Base-by-base conservation (phyloP, 2,888 invertebrate genomes). In the Panopea generosa region DNA sequence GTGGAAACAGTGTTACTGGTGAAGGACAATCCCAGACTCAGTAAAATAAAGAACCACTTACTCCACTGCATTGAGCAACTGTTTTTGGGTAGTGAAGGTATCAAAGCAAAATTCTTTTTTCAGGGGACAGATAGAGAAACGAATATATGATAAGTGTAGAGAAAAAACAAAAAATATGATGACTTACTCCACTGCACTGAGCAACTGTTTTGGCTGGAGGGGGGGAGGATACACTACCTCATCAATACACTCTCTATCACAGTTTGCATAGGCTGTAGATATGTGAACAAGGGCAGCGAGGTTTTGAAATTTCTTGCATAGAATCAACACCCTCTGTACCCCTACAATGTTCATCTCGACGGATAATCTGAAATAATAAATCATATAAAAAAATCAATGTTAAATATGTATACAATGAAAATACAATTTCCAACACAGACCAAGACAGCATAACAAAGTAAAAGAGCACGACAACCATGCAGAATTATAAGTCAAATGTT, bases 291-390 rank as follows among this genome's bases (percentile, higher is more conserved):
- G 83, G 6, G 85, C 86, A 83, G 94, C 94, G n/a, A 99, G 93
- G 9, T 96, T 95, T 83, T 95, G 95, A 93, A 98, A 96, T 71
- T 95, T 93, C 90, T 95, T 96, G 74, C 96, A 95, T 22, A 98
- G 92, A 24, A 96, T 95, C 38, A 99, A 92, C 22, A 98, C 94
- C 82, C 96, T 94, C 82, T 95, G 94, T 0, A 98, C 98, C 47
- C 98, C 98, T 57, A 95, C 94, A 3, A 97, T 96, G 93, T 99
- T 99, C 96, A 98, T 97, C 86, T 96, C 95, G 38, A 98, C 94
- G 0, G 98, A 97, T 86, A 97, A 96, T 53, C 93, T 93, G 77
- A 26, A 85, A 71, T 52, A 59, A 43, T 18, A 14, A 53, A 45
- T n/a, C n/a, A 49, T 22, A 14, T 40, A 16, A 40, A 40, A 40